Conservation (phyloP, 2,888 invertebrate genomes). For the Timandra comae region DNA sequence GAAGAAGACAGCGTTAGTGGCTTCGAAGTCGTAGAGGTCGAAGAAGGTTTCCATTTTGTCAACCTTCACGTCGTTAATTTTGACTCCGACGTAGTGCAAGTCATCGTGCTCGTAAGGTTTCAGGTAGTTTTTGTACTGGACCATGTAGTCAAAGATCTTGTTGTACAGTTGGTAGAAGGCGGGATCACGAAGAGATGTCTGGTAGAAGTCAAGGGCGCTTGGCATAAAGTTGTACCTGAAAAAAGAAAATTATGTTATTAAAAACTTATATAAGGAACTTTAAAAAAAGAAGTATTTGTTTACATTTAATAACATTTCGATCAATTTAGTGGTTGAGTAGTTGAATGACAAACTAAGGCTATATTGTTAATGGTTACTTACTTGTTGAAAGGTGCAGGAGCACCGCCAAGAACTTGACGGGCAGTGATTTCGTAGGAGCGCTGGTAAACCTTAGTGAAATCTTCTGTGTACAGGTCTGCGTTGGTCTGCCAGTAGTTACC, state of each 20-base stretch:
- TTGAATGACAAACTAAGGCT: no score
- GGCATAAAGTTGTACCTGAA: conserved; percentile 65
- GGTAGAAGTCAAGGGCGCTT: conserved; percentile 78
- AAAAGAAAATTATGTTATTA: conserved; percentile 20
- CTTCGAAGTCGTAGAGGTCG: conserved; percentile 79
- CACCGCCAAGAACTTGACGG: conserved; percentile 56
- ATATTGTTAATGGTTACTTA: no score
- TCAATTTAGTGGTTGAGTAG: no score
- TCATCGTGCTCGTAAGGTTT: conserved; percentile 77
- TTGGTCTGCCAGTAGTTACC: conserved; percentile 77
- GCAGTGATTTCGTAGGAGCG: conserved; percentile 78
- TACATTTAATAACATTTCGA: no score
- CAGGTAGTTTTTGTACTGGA: conserved; percentile 77
- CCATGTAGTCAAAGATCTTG: conserved; percentile 75
- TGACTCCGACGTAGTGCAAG: conserved; percentile 77
- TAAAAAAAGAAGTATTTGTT: no score
- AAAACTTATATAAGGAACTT: no score
- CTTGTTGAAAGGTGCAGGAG: conserved; percentile 39
- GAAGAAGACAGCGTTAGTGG: conserved; percentile 63
- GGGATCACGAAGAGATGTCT: conserved; percentile 82
- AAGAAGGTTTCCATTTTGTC: conserved; percentile 80
- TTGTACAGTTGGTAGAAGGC: conserved; percentile 82
- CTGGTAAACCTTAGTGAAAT: conserved; percentile 41
- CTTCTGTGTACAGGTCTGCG: conserved; percentile 56
- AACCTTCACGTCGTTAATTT: conserved; percentile 77